Base-by-base conservation (phyloP, 1,140 invertebrate genomes). In the Sycobia sp. region DNA sequence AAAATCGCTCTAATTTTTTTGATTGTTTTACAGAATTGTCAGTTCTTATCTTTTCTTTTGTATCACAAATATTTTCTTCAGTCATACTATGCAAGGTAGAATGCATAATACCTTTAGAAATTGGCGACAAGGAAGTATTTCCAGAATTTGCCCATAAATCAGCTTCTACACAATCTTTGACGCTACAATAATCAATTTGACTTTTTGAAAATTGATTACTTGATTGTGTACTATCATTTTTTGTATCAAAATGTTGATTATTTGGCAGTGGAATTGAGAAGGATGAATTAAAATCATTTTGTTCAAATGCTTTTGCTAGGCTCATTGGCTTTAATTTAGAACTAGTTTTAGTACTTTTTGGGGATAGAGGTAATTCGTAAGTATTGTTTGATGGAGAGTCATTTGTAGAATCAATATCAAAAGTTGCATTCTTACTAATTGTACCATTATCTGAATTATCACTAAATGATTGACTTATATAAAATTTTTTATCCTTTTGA, bases 101-200 rank as follows among this genome's bases (percentile, higher is more conserved):
- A 22, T 56, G 44, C 20, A 49, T 36, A n/a, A n/a, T n/a, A 50
- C 29, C 50, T 50, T 53, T 49, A 1, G 36, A n/a, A 16, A 55
- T 49, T 34, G 57, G 63, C 7, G 63, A 60, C 29, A 55, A 11
- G 7, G 55, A 58, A 29, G 67, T 61, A 62, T 56, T 56, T 60
- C 54, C 55, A 0, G 56, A 56, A 55, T 70, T 67, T 5, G 69
- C 67, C 76, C 76, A 76, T 55, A 76, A 64, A 59, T 75, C 73
- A 3, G 75, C 76, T 57, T 75, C 75, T 3, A 78, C 50, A 11
- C 76, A 63, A 16, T 75, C 71, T 54, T 68, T 74, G 4, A 36
- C 49, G 49, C 38, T 60, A 18, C 57, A 56, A 47, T 23, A 55
- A 55, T 65, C 62, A 11, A 65, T 2, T 60, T 65, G 63, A 27